Evolutionary conservation across 2,113 vertebrate genomes (phyloP), one percentile per base, ranked within the genome.

Genomic region (Mola mola): DNA sequence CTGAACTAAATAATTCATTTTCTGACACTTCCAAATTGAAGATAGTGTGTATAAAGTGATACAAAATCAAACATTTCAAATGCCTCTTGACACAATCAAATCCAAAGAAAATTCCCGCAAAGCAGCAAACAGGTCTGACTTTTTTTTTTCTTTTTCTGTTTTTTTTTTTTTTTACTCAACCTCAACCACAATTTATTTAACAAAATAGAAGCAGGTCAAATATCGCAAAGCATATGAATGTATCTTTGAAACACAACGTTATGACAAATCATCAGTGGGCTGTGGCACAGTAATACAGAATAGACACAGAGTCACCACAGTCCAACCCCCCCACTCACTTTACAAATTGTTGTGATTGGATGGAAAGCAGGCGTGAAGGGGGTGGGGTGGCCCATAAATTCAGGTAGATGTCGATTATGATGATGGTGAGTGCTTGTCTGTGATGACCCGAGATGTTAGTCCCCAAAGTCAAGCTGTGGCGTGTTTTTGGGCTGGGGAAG

Each of bases 111-210:
- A n/a, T n/a, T n/a, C n/a, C n/a, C n/a, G n/a, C n/a, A n/a, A n/a
- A n/a, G n/a, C n/a, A n/a, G n/a, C n/a, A 52, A 61, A 65, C 48
- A 21, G 12, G 40, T 12, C n/a, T n/a, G 12, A 12, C 11, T 13
- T 13, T 24, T 10, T 26, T 16, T 22, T 24, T 43, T 22, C 11
- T 43, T 6, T 43, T 43, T 43, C n/a, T n/a, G n/a, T 22, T 5
- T 19, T 21, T 43, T 43, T 15, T 44, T 67, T 64, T 79, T 83
- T 75, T 88, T 74, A 91, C 85, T 89, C 84, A 87, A 90, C 87
- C 89, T 90, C 90, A 89, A 92, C 89, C 89, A 91, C 86, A 92
- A 81, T 92, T 92, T 91, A 92, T 92, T 92, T 86, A 92, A 91
- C 88, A 90, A 90, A 92, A 91, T 89, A 91, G 78, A 92, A 91